Base-by-base conservation (phyloP, 2,888 invertebrate species). In the Aphodius sticticus region DNA sequence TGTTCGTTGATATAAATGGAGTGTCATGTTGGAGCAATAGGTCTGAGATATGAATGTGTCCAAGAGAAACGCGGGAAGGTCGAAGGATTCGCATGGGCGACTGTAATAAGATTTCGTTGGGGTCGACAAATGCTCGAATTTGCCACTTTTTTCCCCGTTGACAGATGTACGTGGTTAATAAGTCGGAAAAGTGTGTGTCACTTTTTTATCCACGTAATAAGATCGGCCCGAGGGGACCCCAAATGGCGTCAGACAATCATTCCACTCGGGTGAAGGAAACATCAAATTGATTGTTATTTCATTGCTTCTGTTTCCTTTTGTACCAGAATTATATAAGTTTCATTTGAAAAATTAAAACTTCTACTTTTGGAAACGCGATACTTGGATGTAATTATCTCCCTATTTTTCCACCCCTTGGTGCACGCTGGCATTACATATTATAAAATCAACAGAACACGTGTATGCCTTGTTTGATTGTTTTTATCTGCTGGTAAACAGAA, bases 151-250 rank as follows among this genome's bases (percentile, higher is more conserved):
- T 85, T 82, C 80, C 84, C 82, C 84, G 87, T 87, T 87, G 88
- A 89, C 88, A 88, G 88, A 88, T 88, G 88, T 88, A 88, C 87
- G 88, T 88, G 88, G 88, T 88, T 88, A 88, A 89, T 89, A 88
- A 86, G 85, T 86, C 85, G 87, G 87, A 88, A 88, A 88, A 87
- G 84, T 86, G 84, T 85, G 86, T 88, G 88, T 88, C 87, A 87
- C 87, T 87, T 87, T 86, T 87, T 86, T 12, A 53, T 9, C 53
- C 53, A 81, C 76, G 81, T 82, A 53, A 53, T 53, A 53, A 53
- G 53, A 53, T 53, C 12, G 6, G 9, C 12, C 7, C 53, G 53
- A 9, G 53, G 53, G 53, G 53, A 9, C 53, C 53, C 53, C 12
- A 12, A 26, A 26, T 26, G 26, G 26, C 26, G 26, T 26, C 26